Conservation (phyloP, 2,888 invertebrate genomes). For the Drosophila mayaguana region DNA sequence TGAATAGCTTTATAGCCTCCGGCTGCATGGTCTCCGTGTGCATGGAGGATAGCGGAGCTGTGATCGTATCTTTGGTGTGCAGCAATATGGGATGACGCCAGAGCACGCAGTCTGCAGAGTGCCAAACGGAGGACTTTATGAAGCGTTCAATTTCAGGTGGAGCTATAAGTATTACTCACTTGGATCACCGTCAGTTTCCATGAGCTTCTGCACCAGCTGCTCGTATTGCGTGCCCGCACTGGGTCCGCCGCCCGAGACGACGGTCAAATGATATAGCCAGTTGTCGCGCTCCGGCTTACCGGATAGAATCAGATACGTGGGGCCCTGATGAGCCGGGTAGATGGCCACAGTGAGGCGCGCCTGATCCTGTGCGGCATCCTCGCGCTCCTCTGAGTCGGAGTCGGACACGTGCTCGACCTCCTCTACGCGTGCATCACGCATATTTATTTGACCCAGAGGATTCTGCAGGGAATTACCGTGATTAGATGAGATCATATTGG, state of each 20-base stretch:
- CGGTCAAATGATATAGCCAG: slow-evolving; percentile 93
- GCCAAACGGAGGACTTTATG: not conserved
- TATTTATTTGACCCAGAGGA: slow-evolving; percentile 97
- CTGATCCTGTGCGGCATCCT: slow-evolving; percentile 89
- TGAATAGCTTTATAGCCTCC: slow-evolving; percentile 97
- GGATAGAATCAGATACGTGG: slow-evolving; percentile 96
- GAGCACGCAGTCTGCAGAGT: slow-evolving; percentile 90
- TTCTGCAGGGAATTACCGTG: slow-evolving; percentile 87
- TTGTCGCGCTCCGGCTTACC: slow-evolving; percentile 97
- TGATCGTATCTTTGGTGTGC: slow-evolving; percentile 95
- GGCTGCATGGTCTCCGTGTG: slow-evolving; percentile 95
- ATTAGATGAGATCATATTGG: not conserved
- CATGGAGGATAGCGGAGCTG: slow-evolving; percentile 95
- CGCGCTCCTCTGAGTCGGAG: slow-evolving; percentile 94
- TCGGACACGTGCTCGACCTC: slow-evolving; percentile 97
- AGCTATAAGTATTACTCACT: slow-evolving; percentile 86
- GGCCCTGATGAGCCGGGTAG: slow-evolving; percentile 96
- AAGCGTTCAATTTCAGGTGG: not conserved
- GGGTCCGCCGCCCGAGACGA: slow-evolving; percentile 96
- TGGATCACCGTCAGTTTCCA: slow-evolving; percentile 98
- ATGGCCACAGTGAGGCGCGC: slow-evolving; percentile 95
- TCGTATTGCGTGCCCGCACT: slow-evolving; percentile 98
- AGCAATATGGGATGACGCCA: slow-evolving; percentile 97
- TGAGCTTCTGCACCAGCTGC: slow-evolving; percentile 96
- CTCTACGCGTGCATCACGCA: slow-evolving; percentile 97